Base-by-base conservation (phyloP, 2,797 vertebrate species). In the Distichodus sexfasciatus region DNA sequence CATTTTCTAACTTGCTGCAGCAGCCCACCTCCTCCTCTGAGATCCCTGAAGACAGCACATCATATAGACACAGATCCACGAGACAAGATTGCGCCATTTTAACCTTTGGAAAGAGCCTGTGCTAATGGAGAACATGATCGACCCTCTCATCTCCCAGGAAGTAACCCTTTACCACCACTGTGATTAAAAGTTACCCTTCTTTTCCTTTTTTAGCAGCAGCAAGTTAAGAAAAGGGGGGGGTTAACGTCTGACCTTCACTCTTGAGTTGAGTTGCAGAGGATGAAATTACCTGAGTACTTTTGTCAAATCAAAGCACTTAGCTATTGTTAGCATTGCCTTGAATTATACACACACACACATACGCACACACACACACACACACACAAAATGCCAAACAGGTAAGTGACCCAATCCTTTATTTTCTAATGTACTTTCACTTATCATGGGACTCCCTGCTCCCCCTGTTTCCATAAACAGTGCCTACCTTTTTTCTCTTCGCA, bases 21-120 rank as follows among this genome's bases (percentile, higher is more conserved):
- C 55, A 87, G n/a, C n/a, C n/a, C n/a, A 87, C 88, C 87, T 90
- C 91, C 90, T 92, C 87, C 83, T 89, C 86, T 85, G 87, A 84
- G 84, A 87, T 90, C 90, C 85, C 88, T 85, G 80, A 86, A 86
- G 90, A 83, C 83, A 85, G 77, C 28, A 81, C 79, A 83, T 82
- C 67, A 84, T 73, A 33, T 76, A 55, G 84, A 62, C 81, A 69
- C 88, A 89, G 88, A 89, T 88, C 88, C 87, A n/a, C 53, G 74
- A 86, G 85, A 87, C 84, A 82, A 81, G 80, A 84, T 75, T 63
- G 6, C 76, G 79, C 84, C 84, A 81, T 76, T 78, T 80, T 87
- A 89, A 90, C 89, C 89, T 90, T 91, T 89, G 75, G 81, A 85
- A 84, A 82, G 88, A 87, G 88, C 87, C 87, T 82, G 80, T 83